Conservation (phyloP, 2,797 vertebrate species). For the Acrocephalus scirpaceus region DNA sequence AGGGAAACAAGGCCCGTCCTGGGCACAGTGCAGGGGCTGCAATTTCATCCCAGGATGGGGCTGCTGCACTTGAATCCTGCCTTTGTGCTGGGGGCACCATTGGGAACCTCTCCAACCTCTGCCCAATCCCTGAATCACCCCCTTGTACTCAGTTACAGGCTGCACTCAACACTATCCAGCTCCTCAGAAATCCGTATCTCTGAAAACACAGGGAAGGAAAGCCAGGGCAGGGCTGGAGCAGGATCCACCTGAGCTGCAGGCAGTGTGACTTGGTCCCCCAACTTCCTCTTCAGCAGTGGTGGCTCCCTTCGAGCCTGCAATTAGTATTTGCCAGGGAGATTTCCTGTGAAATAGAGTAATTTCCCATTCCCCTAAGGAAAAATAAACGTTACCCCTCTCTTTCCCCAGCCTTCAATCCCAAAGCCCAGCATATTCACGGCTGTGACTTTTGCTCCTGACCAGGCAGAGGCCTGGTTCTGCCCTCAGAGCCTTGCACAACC, state of each 20-base stretch:
- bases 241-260: neutral
- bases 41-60: neutral
- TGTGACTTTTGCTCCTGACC: neutral
- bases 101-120: neutral
- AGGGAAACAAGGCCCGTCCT: neutral
- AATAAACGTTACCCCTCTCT: neutral
- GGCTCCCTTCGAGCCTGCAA: neutral
- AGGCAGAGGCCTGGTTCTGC: neutral
- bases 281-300: fast-evolving
- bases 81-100: constrained; percentile 16
- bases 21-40: neutral
- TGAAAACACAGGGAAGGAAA: neutral
- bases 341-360: neutral
- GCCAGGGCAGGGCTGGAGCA: neutral
- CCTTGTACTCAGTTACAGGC: neutral
- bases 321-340: neutral
- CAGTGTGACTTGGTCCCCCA: neutral
- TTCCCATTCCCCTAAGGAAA: neutral
- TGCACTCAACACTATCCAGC: fast-evolving
- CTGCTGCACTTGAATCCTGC: constrained; percentile 5
- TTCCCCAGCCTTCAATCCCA: neutral
- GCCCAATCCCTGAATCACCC: neutral
- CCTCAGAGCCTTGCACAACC: neutral
- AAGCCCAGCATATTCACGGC: fast-evolving
- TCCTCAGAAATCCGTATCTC: neutral